A percentile compares a stretch with the other conserved stretches of the same genome.
phyloP scores from a whole-genome alignment of 2,797 vertebrate species.

The Neopelma chrysocephalum region DNA sequence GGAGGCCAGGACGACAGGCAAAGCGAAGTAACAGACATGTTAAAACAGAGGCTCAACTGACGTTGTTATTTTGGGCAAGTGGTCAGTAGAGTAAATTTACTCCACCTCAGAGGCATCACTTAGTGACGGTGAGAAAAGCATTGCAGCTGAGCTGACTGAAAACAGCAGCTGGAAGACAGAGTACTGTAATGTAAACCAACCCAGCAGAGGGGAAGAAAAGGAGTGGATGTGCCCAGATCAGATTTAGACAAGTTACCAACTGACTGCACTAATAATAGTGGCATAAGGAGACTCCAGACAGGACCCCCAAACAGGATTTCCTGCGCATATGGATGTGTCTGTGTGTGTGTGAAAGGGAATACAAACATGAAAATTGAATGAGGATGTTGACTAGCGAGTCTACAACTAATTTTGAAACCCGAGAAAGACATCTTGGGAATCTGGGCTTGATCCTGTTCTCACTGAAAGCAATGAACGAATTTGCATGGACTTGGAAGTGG shows the following conservation, averaged over 20 bases:
- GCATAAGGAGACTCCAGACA: conserved; percentile 73
- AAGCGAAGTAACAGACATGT: not conserved
- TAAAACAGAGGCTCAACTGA: not conserved
- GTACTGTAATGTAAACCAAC: conserved; percentile 68
- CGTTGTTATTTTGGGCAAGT: not conserved
- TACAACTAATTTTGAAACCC: not conserved
- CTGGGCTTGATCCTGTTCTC: not conserved
- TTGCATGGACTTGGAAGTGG: not conserved
- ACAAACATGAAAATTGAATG: not conserved
- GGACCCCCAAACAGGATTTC: conserved; percentile 41
- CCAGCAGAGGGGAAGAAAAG: conserved; percentile 34
- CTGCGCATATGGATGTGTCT: not conserved
- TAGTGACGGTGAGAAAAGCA: conserved; percentile 58
- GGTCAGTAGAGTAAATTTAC: conserved; percentile 41
- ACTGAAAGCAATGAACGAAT: not conserved
- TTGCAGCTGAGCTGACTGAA: conserved; percentile 72
- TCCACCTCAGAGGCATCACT: conserved; percentile 57
- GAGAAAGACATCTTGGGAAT: not conserved
- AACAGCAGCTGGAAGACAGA: conserved; percentile 77
- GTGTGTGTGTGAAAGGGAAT: not conserved
- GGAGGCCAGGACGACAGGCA: not conserved
- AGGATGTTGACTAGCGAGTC: not conserved
- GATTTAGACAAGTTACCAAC: conserved; percentile 87
- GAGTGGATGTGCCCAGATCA: conserved; percentile 73
- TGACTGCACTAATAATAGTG: conserved; percentile 81